Conservation (phyloP, 2,113 vertebrate genomes). For the Pelusios castaneus region DNA sequence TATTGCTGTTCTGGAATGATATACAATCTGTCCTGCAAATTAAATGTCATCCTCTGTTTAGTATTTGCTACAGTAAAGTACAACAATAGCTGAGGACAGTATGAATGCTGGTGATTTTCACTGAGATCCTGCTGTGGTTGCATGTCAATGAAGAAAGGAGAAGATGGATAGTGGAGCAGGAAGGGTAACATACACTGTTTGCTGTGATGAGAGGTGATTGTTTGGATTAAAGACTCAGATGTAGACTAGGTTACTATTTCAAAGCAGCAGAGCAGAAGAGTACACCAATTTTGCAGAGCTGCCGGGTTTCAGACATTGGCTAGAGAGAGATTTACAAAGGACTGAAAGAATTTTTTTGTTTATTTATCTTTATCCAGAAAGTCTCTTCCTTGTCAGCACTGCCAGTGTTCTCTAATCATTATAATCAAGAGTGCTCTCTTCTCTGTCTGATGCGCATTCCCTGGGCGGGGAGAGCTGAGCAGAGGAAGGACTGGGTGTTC, state of each 20-base stretch:
- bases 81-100: slow-evolving; percentile 37
- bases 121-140: slow-evolving; percentile 18
- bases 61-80: slow-evolving; percentile 66
- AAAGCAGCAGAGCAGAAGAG: not conserved
- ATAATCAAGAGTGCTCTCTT: not conserved
- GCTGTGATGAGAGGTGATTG: not conserved
- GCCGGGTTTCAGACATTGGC: not conserved
- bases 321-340: slow-evolving; percentile 5
- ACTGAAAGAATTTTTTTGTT: not conserved
- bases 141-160: not conserved
- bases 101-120: slow-evolving; percentile 27
- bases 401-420: not conserved
- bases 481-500: not conserved
- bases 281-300: not conserved
- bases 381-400: not conserved
- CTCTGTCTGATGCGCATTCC: not conserved
- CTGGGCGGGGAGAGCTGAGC: not conserved
- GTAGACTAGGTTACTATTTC: slow-evolving; percentile 24
- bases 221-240: slow-evolving; percentile 50
- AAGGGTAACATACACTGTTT: not conserved
- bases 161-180: not conserved
- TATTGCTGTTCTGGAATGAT: not conserved
- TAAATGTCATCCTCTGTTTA: slow-evolving; percentile 67
- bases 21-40: slow-evolving; percentile 67
- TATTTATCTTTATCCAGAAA: not conserved